Conservation (phyloP, 2,797 vertebrate genomes). For the Poecilia gillii region DNA sequence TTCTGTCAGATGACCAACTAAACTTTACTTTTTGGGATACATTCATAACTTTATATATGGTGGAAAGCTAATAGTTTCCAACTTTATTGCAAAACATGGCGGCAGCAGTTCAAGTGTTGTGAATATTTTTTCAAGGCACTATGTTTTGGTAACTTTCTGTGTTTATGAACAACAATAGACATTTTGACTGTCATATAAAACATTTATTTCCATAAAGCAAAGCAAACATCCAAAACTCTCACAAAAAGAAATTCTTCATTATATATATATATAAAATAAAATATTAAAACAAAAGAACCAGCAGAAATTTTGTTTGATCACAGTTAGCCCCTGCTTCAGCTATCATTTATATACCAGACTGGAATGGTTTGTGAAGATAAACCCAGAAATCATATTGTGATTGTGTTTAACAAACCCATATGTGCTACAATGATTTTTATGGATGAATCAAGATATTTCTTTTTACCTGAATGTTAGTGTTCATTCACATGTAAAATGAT, state of each 20-base stretch:
- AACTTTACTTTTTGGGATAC: neutral
- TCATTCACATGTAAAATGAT: slow-evolving; percentile 31
- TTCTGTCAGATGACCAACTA: neutral
- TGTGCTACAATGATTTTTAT: slow-evolving; percentile 5
- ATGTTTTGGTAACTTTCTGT: neutral
- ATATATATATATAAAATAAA: neutral
- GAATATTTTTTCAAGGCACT: neutral
- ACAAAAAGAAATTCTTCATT: neutral
- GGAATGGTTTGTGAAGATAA: neutral
- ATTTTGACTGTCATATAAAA: slow-evolving; percentile 7
- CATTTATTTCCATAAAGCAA: slow-evolving; percentile 43
- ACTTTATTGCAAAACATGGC: neutral
- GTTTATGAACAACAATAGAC: neutral
- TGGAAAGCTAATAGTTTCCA: neutral
- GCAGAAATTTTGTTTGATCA: neutral
- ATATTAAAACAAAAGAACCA: neutral
- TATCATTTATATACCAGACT: neutral
- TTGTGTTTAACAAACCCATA: slow-evolving; percentile 17
- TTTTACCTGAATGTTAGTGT: slow-evolving; percentile 44
- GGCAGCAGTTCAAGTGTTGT: neutral
- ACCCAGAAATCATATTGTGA: neutral
- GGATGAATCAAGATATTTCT: slow-evolving; percentile 3
- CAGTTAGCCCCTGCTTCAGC: neutral
- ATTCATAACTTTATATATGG: neutral
- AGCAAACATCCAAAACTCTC: neutral